Base-by-base conservation (phyloP, 2,113 vertebrate species). In the Chelonoidis abingdonii region DNA sequence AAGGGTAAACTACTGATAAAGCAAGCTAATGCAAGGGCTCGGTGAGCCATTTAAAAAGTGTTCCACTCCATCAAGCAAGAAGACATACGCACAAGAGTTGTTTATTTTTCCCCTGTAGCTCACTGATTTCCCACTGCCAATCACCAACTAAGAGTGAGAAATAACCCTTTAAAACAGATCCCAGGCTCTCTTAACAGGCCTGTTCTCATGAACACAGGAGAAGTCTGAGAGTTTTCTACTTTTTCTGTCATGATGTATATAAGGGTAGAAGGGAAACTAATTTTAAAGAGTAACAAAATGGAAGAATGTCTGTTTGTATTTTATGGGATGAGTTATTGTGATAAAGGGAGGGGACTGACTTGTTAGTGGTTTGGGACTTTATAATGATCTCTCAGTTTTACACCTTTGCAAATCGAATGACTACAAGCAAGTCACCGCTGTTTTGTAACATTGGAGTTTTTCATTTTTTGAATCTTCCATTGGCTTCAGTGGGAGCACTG, bases 1-100 rank as follows among this genome's bases (percentile, higher is more conserved):
- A 95, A 35, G 44, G 6, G 50, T 25, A 93, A 91, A 62, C 11
- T 84, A 72, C 14, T 79, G 12, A 5, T 84, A 72, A 93, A 92
- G 10, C 21, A 76, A 88, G 35, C 88, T 80, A 69, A 76, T 47
- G 3, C 2, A 38, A 92, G 27, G 12, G 5, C 52, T 78, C 13
- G 5, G 2, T 7, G 6, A 89, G 53, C 38, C 57, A 22, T 75
- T 85, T 50, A 56, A 44, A 72, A 75, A 89, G 49, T 41, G 29
- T 1, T 50, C 4, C 54, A 59, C 12, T 1, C 14, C 3, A 41
- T 56, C 31, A 62, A 52, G n/a, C 6, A 8, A 88, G 12, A 6
- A 75, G 6, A 89, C 78, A 1, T 57, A 92, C 76, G 3, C 14
- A 41, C 21, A 65, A 41, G 59, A 31, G 6, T 35, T 76, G 69